phyloP scores from a whole-genome alignment of 2,113 vertebrate species.

The Amphiprion ocellaris region DNA sequence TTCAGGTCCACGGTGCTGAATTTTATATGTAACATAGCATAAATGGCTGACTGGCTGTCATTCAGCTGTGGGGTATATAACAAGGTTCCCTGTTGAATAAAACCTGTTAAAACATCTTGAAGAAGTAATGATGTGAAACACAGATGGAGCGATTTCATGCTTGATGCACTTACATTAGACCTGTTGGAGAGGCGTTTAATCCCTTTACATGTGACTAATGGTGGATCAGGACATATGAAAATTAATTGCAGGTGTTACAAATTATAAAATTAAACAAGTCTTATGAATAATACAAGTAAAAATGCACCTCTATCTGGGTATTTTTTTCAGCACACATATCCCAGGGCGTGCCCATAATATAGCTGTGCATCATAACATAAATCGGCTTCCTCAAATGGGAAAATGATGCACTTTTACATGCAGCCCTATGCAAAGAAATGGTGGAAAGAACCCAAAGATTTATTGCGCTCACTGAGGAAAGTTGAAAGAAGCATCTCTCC shows the following conservation, averaged over 20 bases:
- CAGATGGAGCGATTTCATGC: constrained; percentile 50
- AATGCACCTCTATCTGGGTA: background rate
- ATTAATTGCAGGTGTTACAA: constrained; percentile 1
- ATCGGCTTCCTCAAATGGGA: background rate
- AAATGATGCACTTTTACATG: constrained; percentile 2
- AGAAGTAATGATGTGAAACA: constrained; percentile 23
- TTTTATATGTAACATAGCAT: constrained; percentile 34
- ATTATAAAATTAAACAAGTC: background rate
- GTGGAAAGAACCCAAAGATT: constrained; percentile 41
- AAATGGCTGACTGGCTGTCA: constrained; percentile 23
- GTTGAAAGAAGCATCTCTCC: constrained; percentile 37
- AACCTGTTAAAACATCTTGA: constrained; percentile 14
- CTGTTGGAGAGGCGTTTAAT: background rate
- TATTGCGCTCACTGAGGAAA: constrained; percentile 3
- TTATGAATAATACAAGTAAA: too few species aligned
- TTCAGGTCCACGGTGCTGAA: constrained; percentile 19
- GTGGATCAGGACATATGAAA: background rate
- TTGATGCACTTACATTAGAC: background rate
- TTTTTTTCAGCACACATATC: background rate
- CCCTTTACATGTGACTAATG: constrained; percentile 28
- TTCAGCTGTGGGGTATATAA: constrained; percentile 22
- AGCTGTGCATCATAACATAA: constrained; percentile 14
- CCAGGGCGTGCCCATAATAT: background rate
- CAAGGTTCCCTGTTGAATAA: constrained; percentile 21
- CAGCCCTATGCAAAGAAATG: constrained; percentile 21